Conservation (phyloP, 2,113 vertebrate species). For the Setophaga coronata region DNA sequence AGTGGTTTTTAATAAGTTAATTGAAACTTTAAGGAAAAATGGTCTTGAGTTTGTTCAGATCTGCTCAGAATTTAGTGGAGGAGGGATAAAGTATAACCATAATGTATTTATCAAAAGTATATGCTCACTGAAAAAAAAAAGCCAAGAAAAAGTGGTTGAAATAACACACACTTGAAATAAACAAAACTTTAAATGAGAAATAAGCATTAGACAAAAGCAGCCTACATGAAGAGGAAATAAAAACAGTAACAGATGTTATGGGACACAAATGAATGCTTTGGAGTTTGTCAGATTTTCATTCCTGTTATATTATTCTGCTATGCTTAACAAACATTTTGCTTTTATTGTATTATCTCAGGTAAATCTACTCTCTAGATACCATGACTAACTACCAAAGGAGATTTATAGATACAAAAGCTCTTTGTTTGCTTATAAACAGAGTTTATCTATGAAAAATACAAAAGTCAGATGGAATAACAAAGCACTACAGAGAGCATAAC, state of each 20-base stretch:
- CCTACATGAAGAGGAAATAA: neutral
- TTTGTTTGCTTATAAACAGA: neutral
- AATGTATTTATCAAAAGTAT: neutral
- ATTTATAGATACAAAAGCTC: neutral
- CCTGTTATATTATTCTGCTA: neutral
- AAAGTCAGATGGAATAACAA: neutral
- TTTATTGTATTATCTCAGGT: neutral
- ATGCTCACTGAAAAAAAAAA: neutral
- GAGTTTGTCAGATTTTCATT: neutral
- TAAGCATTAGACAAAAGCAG: neutral
- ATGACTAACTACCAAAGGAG: neutral
- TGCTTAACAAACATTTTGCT: slow-evolving; percentile 1
- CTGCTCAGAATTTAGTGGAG: neutral
- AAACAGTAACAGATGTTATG: neutral
- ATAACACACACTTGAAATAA: neutral
- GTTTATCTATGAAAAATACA: neutral
- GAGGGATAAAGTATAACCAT: neutral
- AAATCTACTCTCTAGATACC: neutral
- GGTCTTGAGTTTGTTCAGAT: neutral
- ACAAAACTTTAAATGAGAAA: neutral
- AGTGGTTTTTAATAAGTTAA: neutral
- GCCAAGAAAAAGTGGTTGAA: neutral
- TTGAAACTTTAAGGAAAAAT: neutral
- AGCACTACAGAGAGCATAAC: neutral
- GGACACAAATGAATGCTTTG: neutral